Base-by-base conservation (phyloP, 2,888 invertebrate species). In the Pseudococcus longispinus region DNA sequence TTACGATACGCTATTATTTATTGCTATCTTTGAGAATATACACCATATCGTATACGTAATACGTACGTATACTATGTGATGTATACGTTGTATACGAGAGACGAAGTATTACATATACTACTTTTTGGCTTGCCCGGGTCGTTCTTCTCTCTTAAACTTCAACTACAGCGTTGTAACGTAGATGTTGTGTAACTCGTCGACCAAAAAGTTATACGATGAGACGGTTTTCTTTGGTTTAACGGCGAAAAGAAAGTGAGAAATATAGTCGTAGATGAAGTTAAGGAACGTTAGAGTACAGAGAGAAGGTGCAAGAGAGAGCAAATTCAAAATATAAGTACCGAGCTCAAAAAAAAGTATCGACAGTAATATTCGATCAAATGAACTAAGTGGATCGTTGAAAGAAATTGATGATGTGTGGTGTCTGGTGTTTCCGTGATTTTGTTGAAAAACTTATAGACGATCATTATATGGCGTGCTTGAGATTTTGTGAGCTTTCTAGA, bases 1-100 rank as follows among this genome's bases (percentile, higher is more conserved):
- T 80, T 80, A 80, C 77, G 77, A 80, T 80, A 42, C 29, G 77
- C 77, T 80, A 80, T 80, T 80, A 80, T 80, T 80, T 80, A 80
- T 80, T 42, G 77, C 77, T 80, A 80, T 80, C 77, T 80, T 80
- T 42, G 42, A 80, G 20, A 70, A 29, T 15, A 15, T 65, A 65
- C 44, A 46, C 51, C 60, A 60, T 60, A 60, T 13, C 23, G 23
- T 60, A 60, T 23, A 60, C 23, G 60, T 60, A 51, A n/a, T 46
- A 46, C 37, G 37, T 37, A 46, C 15, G 20, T 55, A 18, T 55
- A 55, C 15, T 60, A 23, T 60, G 20, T 60, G 23, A 60, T 60
- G 60, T 60, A 60, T 13, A 60, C 23, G n/a, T 60, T 55, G 55
- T 55, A 8, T 55, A 37, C 9, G n/a, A 55, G 60, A 60, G 60